Percentiles rank a stretch among this genome's conserved stretches.
Conservation (phyloP, 1,140 invertebrate species). For the Mamestra configurata region DNA sequence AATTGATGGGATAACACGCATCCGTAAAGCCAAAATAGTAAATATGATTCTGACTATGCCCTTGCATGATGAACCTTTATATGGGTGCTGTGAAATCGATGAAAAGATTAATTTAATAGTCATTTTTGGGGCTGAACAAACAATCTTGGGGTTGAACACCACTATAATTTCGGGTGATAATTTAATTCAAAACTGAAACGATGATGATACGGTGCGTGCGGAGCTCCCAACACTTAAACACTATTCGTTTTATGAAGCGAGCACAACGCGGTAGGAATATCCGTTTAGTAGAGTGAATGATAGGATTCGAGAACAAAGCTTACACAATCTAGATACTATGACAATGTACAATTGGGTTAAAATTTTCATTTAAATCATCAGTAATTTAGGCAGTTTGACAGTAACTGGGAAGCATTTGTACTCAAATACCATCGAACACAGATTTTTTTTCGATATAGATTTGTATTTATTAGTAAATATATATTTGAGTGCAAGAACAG, state of each 20-base stretch:
- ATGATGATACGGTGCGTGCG: background rate
- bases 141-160: too few species aligned
- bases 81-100: too few species aligned
- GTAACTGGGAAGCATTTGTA: background rate
- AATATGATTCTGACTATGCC: too few species aligned
- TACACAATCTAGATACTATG: background rate
- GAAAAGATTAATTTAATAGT: too few species aligned
- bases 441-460: constrained; percentile 34
- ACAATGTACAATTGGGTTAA: too few species aligned
- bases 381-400: too few species aligned
- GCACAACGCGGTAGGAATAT: constrained; percentile 57
- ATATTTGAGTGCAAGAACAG: constrained; percentile 37
- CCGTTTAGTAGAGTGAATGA: background rate
- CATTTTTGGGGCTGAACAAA: too few species aligned
- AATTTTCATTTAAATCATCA: background rate
- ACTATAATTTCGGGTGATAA: too few species aligned
- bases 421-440: constrained; percentile 14
- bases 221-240: constrained; percentile 21
- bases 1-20: too few species aligned
- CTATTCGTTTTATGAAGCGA: constrained; percentile 38
- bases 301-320: constrained; percentile 17
- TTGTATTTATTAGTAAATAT: constrained; percentile 32
- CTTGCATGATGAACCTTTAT: too few species aligned
- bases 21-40: too few species aligned
- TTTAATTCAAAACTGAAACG: too few species aligned